These are phyloP conservation scores for Aphodius sticticus DNA, from an alignment of 2,888 invertebrate genomes.

Conservation along the genomic window DNA sequence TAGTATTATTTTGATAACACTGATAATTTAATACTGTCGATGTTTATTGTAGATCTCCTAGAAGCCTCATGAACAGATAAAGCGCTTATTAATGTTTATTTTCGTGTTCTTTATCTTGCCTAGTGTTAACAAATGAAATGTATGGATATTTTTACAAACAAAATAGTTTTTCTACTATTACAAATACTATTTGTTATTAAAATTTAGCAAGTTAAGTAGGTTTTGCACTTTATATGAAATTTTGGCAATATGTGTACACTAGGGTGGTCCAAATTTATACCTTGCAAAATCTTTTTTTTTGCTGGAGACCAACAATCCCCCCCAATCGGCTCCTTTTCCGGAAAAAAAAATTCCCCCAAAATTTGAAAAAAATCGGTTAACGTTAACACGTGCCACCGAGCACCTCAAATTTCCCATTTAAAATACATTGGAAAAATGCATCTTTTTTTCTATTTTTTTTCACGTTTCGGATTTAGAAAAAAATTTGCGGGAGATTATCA, in stretches of 20 bases:
- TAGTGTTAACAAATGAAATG: background rate
- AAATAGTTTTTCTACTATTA: background rate
- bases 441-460: too few relatives aligned
- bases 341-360: too few relatives aligned
- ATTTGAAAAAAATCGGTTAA: too few relatives aligned
- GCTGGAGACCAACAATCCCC: too few relatives aligned
- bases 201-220: background rate
- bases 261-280: too few relatives aligned
- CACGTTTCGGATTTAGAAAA: too few relatives aligned
- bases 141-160: background rate
- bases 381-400: too few relatives aligned
- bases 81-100: background rate
- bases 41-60: background rate
- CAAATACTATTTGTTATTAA: background rate
- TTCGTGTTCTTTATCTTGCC: background rate
- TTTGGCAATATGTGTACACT: background rate
- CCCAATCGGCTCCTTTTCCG: too few relatives aligned
- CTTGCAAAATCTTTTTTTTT: too few relatives aligned
- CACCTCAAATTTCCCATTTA: too few relatives aligned
- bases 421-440: too few relatives aligned
- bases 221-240: background rate
- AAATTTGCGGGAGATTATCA: too few relatives aligned
- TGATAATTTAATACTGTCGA: background rate
- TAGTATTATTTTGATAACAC: background rate
- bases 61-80: background rate